Conservation (phyloP, 1,140 invertebrate genomes). For the Theocolax elegans region DNA sequence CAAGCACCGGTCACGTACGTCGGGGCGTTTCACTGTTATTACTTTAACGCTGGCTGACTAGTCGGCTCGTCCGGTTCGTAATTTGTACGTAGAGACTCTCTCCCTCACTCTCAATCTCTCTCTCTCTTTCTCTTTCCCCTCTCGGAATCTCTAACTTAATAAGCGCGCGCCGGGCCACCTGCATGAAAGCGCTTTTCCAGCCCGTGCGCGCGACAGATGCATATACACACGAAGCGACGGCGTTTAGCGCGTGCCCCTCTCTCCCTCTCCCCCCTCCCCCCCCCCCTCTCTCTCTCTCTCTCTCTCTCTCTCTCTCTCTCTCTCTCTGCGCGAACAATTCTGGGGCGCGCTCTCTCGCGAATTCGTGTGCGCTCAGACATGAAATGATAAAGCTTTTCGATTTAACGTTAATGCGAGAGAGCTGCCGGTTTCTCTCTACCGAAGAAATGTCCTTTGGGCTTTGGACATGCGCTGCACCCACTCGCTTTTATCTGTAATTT, state of each 20-base stretch:
- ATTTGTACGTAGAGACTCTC: too few relatives aligned
- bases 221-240: neutral
- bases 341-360: neutral
- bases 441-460: neutral
- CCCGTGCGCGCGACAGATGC: constrained; percentile 5
- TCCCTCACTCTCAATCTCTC: neutral
- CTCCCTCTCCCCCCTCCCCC: too few relatives aligned
- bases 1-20: constrained; percentile 60
- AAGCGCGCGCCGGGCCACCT: constrained; percentile 46
- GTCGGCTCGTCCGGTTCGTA: constrained; percentile 32
- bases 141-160: constrained; percentile 58
- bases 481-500: neutral
- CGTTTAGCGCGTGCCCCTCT: constrained; percentile 47
- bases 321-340: neutral
- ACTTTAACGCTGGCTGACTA: constrained; percentile 56
- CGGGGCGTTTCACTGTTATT: constrained; percentile 62
- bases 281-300: neutral
- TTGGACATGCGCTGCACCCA: neutral
- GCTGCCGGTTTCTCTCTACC: neutral
- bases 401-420: constrained; percentile 7
- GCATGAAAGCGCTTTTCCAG: constrained; percentile 4
- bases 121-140: constrained; percentile 43
- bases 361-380: constrained; percentile 16
- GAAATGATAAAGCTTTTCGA: constrained; percentile 35
- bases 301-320: neutral